phyloP scores from a whole-genome alignment of 30 jellyfish, hydroid and myxozoan genomes.

The Calvadosia cruxmelitensis region DNA sequence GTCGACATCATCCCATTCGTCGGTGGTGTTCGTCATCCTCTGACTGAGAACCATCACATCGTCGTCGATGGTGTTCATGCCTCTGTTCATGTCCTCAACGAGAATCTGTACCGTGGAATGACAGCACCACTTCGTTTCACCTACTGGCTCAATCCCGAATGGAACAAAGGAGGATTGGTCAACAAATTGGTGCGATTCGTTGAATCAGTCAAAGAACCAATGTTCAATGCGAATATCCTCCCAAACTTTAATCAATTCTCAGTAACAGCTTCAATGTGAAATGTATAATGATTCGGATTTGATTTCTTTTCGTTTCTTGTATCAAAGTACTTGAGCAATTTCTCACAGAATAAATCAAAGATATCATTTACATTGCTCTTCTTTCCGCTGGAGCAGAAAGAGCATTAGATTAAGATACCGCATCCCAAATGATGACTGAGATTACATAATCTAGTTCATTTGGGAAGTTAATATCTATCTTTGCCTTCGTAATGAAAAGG shows the following conservation, averaged over 20 bases:
- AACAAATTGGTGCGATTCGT: conserved; percentile 28
- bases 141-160: conserved; percentile 33
- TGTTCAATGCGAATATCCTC: neutral
- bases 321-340: neutral
- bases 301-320: neutral
- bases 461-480: too few species aligned
- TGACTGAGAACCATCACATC: conserved; percentile 40
- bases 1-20: conserved; percentile 12
- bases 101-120: conserved; percentile 21
- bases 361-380: too few species aligned
- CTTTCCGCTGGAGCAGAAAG: too few species aligned
- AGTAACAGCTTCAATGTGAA: neutral
- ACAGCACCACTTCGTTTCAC: conserved; percentile 23
- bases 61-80: conserved; percentile 41
- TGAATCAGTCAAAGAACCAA: conserved; percentile 20
- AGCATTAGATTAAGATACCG: too few species aligned
- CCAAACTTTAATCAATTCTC: too few species aligned
- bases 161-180: conserved; percentile 21
- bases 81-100: conserved; percentile 30
- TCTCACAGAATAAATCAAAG: too few species aligned
- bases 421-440: too few species aligned
- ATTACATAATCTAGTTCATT: neutral
- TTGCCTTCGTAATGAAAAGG: too few species aligned
- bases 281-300: neutral
- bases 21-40: conserved; percentile 23